Evolutionary conservation across 2,113 vertebrate genomes (phyloP), one percentile per base, ranked within the genome.

Genomic region (Rhea americana): DNA sequence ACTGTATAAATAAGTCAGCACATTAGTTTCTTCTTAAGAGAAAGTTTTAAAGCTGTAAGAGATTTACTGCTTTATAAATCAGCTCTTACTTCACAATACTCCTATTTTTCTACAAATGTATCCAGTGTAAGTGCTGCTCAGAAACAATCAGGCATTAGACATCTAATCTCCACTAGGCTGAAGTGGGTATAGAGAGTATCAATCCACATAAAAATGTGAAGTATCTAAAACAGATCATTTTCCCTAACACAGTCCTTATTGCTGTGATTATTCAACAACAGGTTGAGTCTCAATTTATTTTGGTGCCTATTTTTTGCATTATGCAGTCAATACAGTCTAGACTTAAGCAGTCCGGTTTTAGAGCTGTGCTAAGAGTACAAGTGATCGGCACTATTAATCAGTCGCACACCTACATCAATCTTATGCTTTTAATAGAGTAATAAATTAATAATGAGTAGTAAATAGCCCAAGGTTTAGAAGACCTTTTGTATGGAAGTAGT

Each of bases 1-100:
- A 24, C 56, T 91, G 24, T 6, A 82, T 92, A 76, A 84, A 16
- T n/a, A 89, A 89, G 92, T 92, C 90, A 80, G 85, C 61, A 90
- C 35, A 73, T 95, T 83, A 62, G 18, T 85, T 93, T 91, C 43
- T 91, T 92, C 91, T 87, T 63, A 87, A 89, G 72, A 83, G 51
- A 67, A 83, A 43, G 48, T 76, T 94, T 89, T 55, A 68, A 81
- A 89, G 75, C 83, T 96, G 62, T 83, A 70, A 95, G 74, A 85
- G 76, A 89, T 84, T 95, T 88, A 79, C 73, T 32, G 15, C 86
- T 93, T 80, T 82, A 51, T 93, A 96, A 97, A 97, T 96, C 94
- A 96, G 76, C 81, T 91, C 78, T 71, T 95, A 85, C 85, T 96
- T 97, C 58, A 89, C 83, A 80, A 17, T 88, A 51, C 32, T 92